Evolutionary conservation across 2,888 invertebrate species (phyloP).

Genomic region (Protophormia terraenovae): DNA sequence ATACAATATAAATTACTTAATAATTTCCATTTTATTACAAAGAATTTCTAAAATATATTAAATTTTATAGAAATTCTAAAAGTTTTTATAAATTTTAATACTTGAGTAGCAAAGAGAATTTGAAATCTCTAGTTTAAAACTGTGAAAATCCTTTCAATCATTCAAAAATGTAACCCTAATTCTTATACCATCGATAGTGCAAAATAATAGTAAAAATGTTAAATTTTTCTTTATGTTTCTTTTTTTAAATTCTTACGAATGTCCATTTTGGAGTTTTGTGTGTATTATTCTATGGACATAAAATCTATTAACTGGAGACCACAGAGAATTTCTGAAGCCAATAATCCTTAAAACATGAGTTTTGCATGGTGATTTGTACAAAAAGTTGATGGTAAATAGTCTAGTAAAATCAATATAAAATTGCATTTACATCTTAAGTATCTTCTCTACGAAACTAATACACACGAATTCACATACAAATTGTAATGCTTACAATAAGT

Average conservation of each 20-base stretch:
- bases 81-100: too few relatives aligned
- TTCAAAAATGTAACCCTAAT: too few relatives aligned
- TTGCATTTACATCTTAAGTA: constrained; percentile 33
- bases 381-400: constrained; percentile 31
- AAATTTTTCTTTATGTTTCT: background rate
- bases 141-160: too few relatives aligned
- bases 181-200: too few relatives aligned
- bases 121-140: too few relatives aligned
- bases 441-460: background rate
- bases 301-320: constrained; percentile 1
- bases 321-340: constrained; percentile 47
- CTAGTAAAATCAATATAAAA: constrained; percentile 49
- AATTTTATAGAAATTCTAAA: too few relatives aligned
- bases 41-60: too few relatives aligned
- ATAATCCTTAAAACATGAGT: constrained; percentile 58
- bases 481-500: background rate
- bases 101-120: too few relatives aligned
- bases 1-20: too few relatives aligned
- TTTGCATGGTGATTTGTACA: constrained; percentile 22
- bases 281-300: background rate
- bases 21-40: too few relatives aligned
- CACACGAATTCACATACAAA: constrained; percentile 12
- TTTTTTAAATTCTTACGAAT: constrained; percentile 3
- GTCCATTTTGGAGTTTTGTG: background rate
- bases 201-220: too few relatives aligned